Percentiles rank a stretch among this genome's conserved stretches.
phyloP scores from a whole-genome alignment of 2,888 invertebrate species.

The Clepsis dumicolana region DNA sequence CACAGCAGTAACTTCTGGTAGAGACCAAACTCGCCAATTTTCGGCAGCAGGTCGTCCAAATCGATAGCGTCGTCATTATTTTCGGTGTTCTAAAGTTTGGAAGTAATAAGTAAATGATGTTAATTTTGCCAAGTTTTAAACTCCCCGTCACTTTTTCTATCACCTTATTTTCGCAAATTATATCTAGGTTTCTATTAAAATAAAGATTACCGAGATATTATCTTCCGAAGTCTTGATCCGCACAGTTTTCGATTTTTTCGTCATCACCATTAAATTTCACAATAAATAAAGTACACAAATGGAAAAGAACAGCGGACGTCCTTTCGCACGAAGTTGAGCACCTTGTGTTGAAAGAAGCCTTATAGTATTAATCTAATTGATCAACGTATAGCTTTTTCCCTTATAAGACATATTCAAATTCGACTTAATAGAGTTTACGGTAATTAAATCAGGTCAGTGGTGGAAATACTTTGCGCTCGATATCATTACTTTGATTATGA shows the following conservation, averaged over 20 bases:
- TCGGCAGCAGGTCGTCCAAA: conserved; percentile 93
- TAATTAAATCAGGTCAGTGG: conserved; percentile 42
- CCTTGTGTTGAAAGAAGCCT: conserved; percentile 72
- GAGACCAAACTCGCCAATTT: conserved; percentile 95
- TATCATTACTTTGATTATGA: background rate
- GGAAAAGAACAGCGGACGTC: conserved; percentile 47
- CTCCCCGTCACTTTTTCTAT: background rate
- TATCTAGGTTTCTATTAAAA: background rate
- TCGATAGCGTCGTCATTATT: conserved; percentile 86
- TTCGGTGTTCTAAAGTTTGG: conserved; percentile 69
- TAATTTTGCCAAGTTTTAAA: background rate
- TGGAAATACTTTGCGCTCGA: background rate
- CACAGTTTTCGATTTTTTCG: conserved; percentile 58
- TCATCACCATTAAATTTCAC: conserved; percentile 55
- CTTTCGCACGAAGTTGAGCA: conserved; percentile 61
- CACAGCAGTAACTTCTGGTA: conserved; percentile 95
- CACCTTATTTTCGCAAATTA: background rate
- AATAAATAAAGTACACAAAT: conserved; percentile 12
- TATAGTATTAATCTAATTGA: conserved; percentile 81
- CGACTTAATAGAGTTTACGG: conserved; percentile 30
- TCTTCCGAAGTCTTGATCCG: conserved; percentile 45
- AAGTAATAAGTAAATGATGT: background rate
- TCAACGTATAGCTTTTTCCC: conserved; percentile 56
- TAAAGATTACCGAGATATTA: conserved; percentile 31
- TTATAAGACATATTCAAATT: conserved; percentile 42